Base-by-base conservation (phyloP, 2,888 invertebrate species). In the Adelphocoris suturalis region DNA sequence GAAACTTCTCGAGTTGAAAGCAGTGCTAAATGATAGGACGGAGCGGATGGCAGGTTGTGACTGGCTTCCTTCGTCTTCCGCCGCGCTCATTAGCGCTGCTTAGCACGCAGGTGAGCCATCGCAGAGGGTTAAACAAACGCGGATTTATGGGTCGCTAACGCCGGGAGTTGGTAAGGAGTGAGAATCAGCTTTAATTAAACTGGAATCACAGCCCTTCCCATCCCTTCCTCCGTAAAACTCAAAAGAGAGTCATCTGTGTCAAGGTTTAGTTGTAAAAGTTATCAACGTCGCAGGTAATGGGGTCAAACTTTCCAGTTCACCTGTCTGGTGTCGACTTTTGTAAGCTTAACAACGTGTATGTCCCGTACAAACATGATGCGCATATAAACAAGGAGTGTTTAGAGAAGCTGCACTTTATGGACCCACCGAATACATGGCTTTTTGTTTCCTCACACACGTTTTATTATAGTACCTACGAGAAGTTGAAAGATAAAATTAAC, bases 1-100 rank as follows among this genome's bases (percentile, higher is more conserved):
- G 27, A 68, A 68, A 19, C 27, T 68, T 27, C 27, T 27, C 68
- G 23, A 23, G 23, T 68, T 68, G 68, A 68, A 68, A 68, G 68
- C 68, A 68, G 19, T 23, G 68, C 68, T 68, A 23, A 68, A 68
- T 68, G 68, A 68, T 68, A 68, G 19, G 68, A 68, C 23, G 68
- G 19, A 23, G 68, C 9, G 27, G 68, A 68, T 68, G 23, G 68
- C 0, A 68, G 68, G 68, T 23, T 68, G 68, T 68, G 68, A 68
- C 68, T 68, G 2, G 68, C 68, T 68, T 68, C 37, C 37, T 2
- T 13, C 68, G 68, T 68, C 68, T 68, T 19, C 68, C 68, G 11
- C 68, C 23, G 27, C 23, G 0, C 68, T 68, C 68, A 68, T 68
- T 68, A 68, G 68, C 68, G 68, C 23, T 68, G 27, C 19, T 23